Percentiles rank a stretch among this genome's conserved stretches.
Conservation (phyloP, 2,113 vertebrate genomes). For the Alouatta palliata region DNA sequence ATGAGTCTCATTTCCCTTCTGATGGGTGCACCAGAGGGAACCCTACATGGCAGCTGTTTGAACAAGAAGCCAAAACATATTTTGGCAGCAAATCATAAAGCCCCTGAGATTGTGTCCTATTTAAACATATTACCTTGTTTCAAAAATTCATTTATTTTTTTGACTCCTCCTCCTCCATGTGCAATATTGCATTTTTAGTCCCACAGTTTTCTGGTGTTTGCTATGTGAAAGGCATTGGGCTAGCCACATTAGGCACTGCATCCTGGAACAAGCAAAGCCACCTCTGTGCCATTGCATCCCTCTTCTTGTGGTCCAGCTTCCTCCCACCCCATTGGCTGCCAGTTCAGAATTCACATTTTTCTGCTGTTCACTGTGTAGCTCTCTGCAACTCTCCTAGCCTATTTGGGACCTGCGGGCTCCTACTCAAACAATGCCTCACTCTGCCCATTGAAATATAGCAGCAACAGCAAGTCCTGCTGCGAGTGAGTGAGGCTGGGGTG, state of each 20-base stretch:
- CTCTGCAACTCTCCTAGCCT: neutral
- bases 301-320: neutral
- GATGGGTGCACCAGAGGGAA: neutral
- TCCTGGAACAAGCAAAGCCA: neutral
- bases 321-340: neutral
- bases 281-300: neutral
- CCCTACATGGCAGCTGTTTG: neutral
- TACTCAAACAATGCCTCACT: neutral
- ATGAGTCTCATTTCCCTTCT: conserved; percentile 36
- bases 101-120: neutral
- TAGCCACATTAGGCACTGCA: neutral
- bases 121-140: conserved; percentile 3
- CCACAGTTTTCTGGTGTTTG: neutral
- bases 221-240: neutral
- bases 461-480: neutral
- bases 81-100: conserved; percentile 19
- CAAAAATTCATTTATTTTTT: conserved; percentile 29
- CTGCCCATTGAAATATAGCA: neutral
- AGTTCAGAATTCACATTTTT: neutral
- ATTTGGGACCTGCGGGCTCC: neutral
- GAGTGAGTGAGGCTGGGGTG: neutral
- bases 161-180: neutral
- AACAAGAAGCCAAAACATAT: neutral
- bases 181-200: neutral
- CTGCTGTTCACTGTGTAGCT: neutral